Percentiles rank a stretch among this genome's conserved stretches.
These are phyloP conservation scores for Notodonta dromedarius DNA, from an alignment of 2,888 invertebrate species.

Conservation along the genomic window DNA sequence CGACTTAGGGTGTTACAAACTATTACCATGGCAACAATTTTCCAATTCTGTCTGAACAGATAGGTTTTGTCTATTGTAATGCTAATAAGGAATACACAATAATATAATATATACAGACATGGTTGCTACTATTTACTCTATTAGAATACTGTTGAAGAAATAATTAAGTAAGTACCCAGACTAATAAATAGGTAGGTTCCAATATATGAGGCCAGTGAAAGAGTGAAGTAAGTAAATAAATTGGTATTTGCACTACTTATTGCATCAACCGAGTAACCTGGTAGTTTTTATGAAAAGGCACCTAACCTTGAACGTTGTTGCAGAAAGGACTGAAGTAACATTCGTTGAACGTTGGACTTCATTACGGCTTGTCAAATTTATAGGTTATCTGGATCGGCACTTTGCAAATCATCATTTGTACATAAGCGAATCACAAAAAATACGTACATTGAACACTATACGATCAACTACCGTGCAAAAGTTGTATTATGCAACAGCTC, in stretches of 20 bases:
- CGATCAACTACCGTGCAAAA: conserved; percentile 58
- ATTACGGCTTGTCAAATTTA: conserved; percentile 68
- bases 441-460: conserved; percentile 44
- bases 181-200: background rate
- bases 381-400: conserved; percentile 67
- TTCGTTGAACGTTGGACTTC: conserved; percentile 76
- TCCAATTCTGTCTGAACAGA: too few relatives aligned
- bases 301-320: conserved; percentile 62
- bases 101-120: too few relatives aligned
- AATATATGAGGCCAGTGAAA: background rate
- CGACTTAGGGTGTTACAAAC: too few relatives aligned
- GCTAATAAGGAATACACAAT: too few relatives aligned
- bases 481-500: conserved; percentile 63
- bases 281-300: conserved; percentile 33
- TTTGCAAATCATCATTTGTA: conserved; percentile 45
- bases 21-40: too few relatives aligned
- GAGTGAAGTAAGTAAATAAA: conserved; percentile 1
- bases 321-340: conserved; percentile 62
- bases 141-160: background rate
- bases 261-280: conserved; percentile 30
- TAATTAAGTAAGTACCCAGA: background rate
- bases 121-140: too few relatives aligned
- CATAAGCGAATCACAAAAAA: conserved; percentile 41
- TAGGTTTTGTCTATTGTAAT: too few relatives aligned
- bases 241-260: conserved; percentile 9